phyloP scores from a whole-genome alignment of 2,888 invertebrate species.

The Troides aeacus region DNA sequence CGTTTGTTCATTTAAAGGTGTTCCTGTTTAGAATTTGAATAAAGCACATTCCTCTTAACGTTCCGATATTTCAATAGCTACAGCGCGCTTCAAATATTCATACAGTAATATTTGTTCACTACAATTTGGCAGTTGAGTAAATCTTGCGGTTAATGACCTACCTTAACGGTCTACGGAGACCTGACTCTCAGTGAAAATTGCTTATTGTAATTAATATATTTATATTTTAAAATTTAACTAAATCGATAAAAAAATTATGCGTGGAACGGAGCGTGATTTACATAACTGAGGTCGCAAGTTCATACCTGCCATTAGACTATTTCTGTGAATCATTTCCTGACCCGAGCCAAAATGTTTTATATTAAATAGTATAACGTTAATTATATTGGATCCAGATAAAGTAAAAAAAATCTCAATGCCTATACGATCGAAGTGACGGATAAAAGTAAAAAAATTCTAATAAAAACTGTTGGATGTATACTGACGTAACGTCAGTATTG shows the following conservation, averaged over 20 bases:
- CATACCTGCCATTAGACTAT: not conserved
- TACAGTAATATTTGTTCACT: too few relatives aligned
- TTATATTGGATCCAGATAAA: not conserved
- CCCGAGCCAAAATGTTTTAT: not conserved
- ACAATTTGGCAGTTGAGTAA: too few relatives aligned
- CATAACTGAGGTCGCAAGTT: not conserved
- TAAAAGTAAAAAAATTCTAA: not conserved
- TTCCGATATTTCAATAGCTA: too few relatives aligned
- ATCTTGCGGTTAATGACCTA: too few relatives aligned
- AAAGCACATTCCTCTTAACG: too few relatives aligned
- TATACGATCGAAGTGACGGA: not conserved
- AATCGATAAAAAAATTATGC: not conserved
- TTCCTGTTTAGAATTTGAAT: too few relatives aligned
- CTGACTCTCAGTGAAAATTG: too few relatives aligned
- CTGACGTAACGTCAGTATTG: conserved; percentile 1
- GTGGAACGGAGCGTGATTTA: too few relatives aligned
- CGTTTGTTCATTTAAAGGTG: too few relatives aligned
- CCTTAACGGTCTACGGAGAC: too few relatives aligned
- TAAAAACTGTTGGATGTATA: not conserved
- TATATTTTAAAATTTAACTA: not conserved
- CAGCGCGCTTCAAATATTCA: too few relatives aligned
- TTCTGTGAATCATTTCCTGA: not conserved
- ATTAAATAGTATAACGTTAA: not conserved
- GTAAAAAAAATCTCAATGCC: not conserved
- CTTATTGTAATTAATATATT: too few relatives aligned